Percentiles rank a stretch among this genome's conserved stretches.
These are phyloP conservation scores for Tuta absoluta DNA, from an alignment of 2,888 invertebrate genomes.

Conservation along the genomic window DNA sequence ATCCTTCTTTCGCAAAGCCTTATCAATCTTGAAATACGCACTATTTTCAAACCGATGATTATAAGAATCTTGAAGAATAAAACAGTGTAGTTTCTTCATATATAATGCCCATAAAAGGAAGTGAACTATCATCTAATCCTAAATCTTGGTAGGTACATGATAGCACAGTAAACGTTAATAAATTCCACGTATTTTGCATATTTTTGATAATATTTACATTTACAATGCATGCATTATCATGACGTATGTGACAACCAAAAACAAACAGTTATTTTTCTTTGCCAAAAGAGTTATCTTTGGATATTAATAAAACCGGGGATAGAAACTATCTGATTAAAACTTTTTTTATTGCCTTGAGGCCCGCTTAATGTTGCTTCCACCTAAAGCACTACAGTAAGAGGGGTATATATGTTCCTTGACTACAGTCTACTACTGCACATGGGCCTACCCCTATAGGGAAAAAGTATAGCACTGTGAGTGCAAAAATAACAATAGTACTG, in stretches of 20 bases:
- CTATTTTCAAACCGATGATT: constrained; percentile 44
- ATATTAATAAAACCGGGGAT: too few relatives aligned
- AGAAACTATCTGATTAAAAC: too few relatives aligned
- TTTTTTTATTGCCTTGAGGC: too few relatives aligned
- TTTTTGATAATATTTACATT: constrained; percentile 2
- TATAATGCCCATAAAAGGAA: constrained; percentile 37
- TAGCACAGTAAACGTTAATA: neutral
- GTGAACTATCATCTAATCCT: constrained; percentile 33
- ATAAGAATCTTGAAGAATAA: constrained; percentile 40
- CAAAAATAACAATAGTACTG: too few relatives aligned
- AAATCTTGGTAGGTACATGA: constrained; percentile 1
- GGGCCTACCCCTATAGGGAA: too few relatives aligned
- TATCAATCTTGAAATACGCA: constrained; percentile 49
- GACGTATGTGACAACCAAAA: neutral
- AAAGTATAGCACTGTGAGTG: too few relatives aligned
- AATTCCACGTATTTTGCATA: neutral
- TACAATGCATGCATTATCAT: neutral
- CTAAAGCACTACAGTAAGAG: too few relatives aligned
- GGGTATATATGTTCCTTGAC: too few relatives aligned
- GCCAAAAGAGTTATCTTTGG: too few relatives aligned
- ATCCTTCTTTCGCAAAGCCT: constrained; percentile 47
- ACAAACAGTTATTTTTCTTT: too few relatives aligned
- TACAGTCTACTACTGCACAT: too few relatives aligned
- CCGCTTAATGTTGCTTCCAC: too few relatives aligned
- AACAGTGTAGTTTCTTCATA: constrained; percentile 33